These are phyloP conservation scores for Collichthys lucidus DNA, from an alignment of 2,113 vertebrate species.

Conservation along the genomic window DNA sequence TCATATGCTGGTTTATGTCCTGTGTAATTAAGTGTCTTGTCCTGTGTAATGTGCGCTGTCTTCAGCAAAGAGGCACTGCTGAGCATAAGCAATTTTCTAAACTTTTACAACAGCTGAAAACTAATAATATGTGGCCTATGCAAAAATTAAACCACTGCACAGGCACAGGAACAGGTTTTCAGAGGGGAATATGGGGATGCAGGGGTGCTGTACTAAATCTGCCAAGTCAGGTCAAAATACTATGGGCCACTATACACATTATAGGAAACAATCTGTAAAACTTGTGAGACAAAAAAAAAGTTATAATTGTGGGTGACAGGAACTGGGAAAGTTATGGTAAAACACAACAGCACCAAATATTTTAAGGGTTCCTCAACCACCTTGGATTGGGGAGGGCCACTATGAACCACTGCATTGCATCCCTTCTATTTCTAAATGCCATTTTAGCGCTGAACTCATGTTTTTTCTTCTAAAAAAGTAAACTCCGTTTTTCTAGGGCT, in stretches of 20 bases:
- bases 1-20: neutral
- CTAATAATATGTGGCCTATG: neutral
- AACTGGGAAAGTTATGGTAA: neutral
- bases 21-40: neutral
- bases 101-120: neutral
- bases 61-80: neutral
- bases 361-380: neutral
- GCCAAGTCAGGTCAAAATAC: conserved; percentile 23
- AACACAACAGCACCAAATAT: neutral
- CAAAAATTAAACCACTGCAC: neutral
- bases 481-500: neutral
- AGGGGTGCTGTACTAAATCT: neutral
- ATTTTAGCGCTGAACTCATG: neutral
- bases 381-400: no score
- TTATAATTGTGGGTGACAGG: neutral
- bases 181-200: no score
- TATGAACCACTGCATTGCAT: neutral
- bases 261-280: neutral
- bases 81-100: neutral
- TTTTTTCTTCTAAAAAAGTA: neutral
- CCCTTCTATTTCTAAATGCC: neutral
- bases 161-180: neutral
- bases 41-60: neutral
- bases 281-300: neutral
- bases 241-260: neutral